Conservation (phyloP, 2,113 vertebrate genomes). For the Osmerus mordax region DNA sequence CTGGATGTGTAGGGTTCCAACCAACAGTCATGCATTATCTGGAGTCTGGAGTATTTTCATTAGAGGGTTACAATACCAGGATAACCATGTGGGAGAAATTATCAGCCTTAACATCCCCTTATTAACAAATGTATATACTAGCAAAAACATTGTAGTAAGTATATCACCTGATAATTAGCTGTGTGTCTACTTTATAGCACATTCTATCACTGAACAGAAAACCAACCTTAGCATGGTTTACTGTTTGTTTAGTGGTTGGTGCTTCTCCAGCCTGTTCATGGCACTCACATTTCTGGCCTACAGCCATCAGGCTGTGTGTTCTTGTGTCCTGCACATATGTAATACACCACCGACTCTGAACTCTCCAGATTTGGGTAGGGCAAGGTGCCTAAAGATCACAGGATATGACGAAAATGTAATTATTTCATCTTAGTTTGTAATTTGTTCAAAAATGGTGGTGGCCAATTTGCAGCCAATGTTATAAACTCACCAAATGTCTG, state of each 20-base stretch:
- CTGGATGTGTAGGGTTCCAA: constrained; percentile 58
- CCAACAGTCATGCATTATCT: constrained; percentile 71
- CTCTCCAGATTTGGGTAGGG: constrained; percentile 67
- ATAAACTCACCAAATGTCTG: constrained; percentile 70
- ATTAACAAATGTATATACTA: no score
- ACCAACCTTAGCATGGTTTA: no score
- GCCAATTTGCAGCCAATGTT: no score
- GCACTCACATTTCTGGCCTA: constrained; percentile 68
- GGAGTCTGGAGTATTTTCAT: constrained; percentile 46
- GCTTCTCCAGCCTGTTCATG: not conserved
- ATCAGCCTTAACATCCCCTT: no score
- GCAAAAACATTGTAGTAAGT: no score
- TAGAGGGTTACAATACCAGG: not conserved
- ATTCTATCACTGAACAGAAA: no score
- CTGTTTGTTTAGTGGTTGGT: not conserved
- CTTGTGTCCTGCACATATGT: constrained; percentile 67
- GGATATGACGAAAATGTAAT: not conserved
- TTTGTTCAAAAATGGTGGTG: not conserved
- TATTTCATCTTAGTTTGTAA: not conserved
- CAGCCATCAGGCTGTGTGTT: constrained; percentile 65
- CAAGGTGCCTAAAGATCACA: constrained; percentile 58
- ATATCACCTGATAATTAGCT: no score
- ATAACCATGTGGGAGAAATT: not conserved
- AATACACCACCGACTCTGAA: constrained; percentile 67
- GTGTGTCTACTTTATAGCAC: no score